Base-by-base conservation (phyloP, 2,797 vertebrate genomes). In the Takifugu ocellatus region DNA sequence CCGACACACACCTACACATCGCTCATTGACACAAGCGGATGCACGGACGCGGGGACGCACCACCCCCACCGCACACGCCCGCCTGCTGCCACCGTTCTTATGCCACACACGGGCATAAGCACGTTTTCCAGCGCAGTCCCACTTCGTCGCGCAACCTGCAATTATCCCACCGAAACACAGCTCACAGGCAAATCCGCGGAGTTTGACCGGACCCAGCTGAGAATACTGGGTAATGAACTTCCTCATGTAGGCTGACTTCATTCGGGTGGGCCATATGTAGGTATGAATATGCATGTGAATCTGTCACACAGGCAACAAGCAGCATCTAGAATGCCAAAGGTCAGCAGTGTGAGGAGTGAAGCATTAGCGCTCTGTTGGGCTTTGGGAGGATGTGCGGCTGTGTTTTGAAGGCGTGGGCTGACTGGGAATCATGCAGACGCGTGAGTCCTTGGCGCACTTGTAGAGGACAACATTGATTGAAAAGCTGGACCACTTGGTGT, bases 261-360 rank as follows among this genome's bases (percentile, higher is more conserved):
- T 87, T 89, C 83, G 84, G 85, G 77, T 49, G 63, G 79, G 78
- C 88, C 91, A 91, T 91, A 88, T 91, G 89, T 75, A 85, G 69
- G 54, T 81, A 92, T 92, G 90, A 92, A 92, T 92, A 91, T 92
- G 84, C 88, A 92, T 91, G 83, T 75, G 75, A 91, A 91, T 83
- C 89, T 92, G 89, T 90, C 88, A 84, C 67, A 77, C 85, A 79
- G 77, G 79, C 83, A 88, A 82, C 81, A 85, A 81, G 81, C 79
- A 56, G 76, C 81, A 83, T 83, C 78, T 78, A 88, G 78, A 80
- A 84, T 85, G 86, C 84, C 86, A 90, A 83, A 91, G 89, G 90
- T 90, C 89, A 81, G 59, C 84, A 61, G 70, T 79, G 76, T 83
- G 85, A 88, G 77, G 75, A 84, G 78, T 75, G 84, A 84, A 89